Evolutionary conservation across 2,888 invertebrate species (phyloP), one percentile per base, ranked within the genome.

Genomic region (Germaria angustata): DNA sequence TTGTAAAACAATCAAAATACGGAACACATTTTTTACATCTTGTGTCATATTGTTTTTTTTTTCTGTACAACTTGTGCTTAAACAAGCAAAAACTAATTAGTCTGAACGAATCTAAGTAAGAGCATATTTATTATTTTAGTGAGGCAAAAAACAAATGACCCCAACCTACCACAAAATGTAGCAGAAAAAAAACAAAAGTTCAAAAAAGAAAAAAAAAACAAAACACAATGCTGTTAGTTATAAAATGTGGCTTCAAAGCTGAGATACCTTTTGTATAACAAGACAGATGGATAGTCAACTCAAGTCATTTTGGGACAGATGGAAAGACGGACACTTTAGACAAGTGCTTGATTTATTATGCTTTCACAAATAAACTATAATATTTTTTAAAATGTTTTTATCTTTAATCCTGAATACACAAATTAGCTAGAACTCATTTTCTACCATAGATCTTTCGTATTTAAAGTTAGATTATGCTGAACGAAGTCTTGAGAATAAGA

Each of bases 261-360:
- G 22, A 76, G 51, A 59, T 44, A 59, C 7, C 66, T 69, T 61
- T 41, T 59, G 28, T 32, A 34, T 51, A 17, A 11, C 22, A 7
- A 61, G 61, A 32, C 57, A 51, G 24, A 41, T 32, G 13, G 22
- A n/a, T 20, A 69, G 41, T 13, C 51, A 51, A 17, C 7, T 55
- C 41, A 13, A 66, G 66, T 66, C 57, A 36, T 55, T 51, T n/a
- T 53, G 20, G 17, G 49, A 66, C 36, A 57, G 46, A 49, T 39
- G 11, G 15, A 13, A 34, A 53, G 65, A 81, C 59, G 36, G 59
- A 72, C 61, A 81, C 17, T 46, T 72, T 36, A 76, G 82, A 81
- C 80, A 80, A 82, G 84, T 75, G 80, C 79, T 84, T 84, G 85
- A 86, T 86, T 86, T 86, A 85, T 85, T 81, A 80, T 53, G 85